These are phyloP conservation scores for Opisthograptis luteolata DNA, from an alignment of 2,888 invertebrate genomes.

Conservation along the genomic window DNA sequence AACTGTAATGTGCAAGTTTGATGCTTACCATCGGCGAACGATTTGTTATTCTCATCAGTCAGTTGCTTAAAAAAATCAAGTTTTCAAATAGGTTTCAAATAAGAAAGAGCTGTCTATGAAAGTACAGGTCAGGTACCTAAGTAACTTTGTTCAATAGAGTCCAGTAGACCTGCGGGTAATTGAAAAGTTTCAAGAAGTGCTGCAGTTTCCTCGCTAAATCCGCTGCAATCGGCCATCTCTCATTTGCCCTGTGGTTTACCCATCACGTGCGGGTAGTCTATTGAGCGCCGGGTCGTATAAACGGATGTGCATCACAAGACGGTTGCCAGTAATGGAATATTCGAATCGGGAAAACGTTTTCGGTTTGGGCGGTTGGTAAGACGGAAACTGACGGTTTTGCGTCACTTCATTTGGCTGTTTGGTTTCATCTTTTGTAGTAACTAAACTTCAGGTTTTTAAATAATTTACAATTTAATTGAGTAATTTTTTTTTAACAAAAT, in stretches of 20 bases:
- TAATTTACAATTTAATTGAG: no score
- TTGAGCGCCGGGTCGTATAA: conserved; percentile 28
- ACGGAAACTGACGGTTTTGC: neutral
- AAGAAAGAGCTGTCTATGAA: no score
- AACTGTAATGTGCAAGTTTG: no score
- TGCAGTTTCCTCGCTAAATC: neutral
- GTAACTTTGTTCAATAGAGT: no score
- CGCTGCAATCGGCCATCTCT: neutral
- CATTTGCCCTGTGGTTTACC: conserved; percentile 4
- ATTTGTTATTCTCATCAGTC: no score
- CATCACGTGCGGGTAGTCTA: conserved; percentile 11
- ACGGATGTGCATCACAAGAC: conserved; percentile 32
- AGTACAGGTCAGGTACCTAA: no score
- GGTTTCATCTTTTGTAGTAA: no score
- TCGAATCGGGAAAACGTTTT: conserved; percentile 23
- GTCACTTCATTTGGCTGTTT: neutral
- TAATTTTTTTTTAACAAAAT: no score
- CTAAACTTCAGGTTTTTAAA: no score
- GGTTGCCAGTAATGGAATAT: conserved; percentile 29
- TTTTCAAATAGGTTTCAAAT: no score
- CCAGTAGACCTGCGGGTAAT: neutral
- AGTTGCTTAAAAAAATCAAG: no score
- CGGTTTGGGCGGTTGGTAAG: neutral
- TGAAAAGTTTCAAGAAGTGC: neutral
- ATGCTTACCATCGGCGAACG: no score